Evolutionary conservation across 2,888 invertebrate species (phyloP), one percentile per base, ranked within the genome.

Genomic region (Lasioglossum lativentre): DNA sequence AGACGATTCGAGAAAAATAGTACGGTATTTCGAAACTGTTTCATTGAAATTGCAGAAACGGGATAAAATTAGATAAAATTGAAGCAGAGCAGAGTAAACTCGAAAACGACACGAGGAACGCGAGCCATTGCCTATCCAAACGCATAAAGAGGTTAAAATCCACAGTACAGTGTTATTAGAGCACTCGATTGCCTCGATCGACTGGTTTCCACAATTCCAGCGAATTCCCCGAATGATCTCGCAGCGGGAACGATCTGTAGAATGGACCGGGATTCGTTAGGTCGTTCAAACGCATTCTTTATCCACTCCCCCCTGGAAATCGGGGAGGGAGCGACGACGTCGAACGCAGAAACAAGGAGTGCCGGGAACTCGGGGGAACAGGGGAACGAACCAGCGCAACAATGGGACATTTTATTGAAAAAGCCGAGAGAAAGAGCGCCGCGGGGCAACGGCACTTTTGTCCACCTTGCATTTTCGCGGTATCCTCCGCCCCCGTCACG

Each of bases 391-490:
- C 14, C 52, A 27, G 63, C 52, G 30, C 83, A 77, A 83, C 83
- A 83, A 81, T 86, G 75, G 86, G 63, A 79, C 75, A 80, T 81
- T 86, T 82, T 66, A 83, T 86, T 74, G 78, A 72, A 73, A 79
- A 82, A 83, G 38, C 70, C 16, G 70, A 72, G 81, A 56, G 74
- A 71, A 73, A 77, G 75, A 82, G 66, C 76, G 82, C 66, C 81
- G 71, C 66, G 86, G 80, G 77, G 77, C 75, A 83, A 83, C 34
- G 78, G n/a, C 83, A 86, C 86, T 86, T 86, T 83, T 82, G 88
- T 86, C 82, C 86, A 78, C 59, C 78, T 81, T 72, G 82, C 78
- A 73, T 81, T 82, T 85, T 77, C 89, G 78, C 85, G 42, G 52
- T 34, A 30, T 30, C 30, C 30, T 2, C 59, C 34, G 27, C 23